Conservation (phyloP, 2,888 invertebrate genomes). For the Pherbina coryleti region DNA sequence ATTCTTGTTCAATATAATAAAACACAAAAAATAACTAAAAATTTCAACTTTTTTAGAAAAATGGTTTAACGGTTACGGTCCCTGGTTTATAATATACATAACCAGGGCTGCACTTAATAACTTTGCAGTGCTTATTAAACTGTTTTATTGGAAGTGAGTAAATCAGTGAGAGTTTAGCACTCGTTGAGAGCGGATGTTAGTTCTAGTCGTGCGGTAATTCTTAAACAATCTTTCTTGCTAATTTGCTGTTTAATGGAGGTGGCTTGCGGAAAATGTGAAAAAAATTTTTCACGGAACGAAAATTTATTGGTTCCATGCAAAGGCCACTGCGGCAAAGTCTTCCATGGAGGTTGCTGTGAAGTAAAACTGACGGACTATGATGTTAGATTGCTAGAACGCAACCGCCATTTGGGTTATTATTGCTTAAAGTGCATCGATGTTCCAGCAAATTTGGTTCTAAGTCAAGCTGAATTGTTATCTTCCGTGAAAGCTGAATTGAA, state of each 20-base stretch:
- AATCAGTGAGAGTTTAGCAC: background rate
- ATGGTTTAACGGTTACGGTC: no score
- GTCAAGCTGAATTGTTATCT: background rate
- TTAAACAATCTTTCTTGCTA: background rate
- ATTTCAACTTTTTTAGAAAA: no score
- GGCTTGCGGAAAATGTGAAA: background rate
- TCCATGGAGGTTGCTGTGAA: background rate
- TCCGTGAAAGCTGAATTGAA: background rate
- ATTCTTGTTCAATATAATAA: no score
- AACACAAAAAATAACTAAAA: no score
- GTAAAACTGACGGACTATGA: background rate
- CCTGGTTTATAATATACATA: no score
- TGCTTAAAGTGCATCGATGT: conserved; percentile 3
- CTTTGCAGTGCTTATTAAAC: no score
- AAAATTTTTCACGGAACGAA: background rate
- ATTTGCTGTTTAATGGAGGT: background rate
- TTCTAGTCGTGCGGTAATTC: background rate
- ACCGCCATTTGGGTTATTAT: conserved; percentile 6
- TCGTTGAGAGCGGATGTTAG: background rate
- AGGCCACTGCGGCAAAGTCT: background rate
- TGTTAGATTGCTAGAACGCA: background rate
- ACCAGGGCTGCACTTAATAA: no score
- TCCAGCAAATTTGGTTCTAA: conserved; percentile 1
- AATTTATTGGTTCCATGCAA: conserved; percentile 2
- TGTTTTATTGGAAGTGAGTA: no score